Evolutionary conservation across 1,140 invertebrate species (phyloP), one percentile per base, ranked within the genome.

Genomic region (Sitophilus oryzae): DNA sequence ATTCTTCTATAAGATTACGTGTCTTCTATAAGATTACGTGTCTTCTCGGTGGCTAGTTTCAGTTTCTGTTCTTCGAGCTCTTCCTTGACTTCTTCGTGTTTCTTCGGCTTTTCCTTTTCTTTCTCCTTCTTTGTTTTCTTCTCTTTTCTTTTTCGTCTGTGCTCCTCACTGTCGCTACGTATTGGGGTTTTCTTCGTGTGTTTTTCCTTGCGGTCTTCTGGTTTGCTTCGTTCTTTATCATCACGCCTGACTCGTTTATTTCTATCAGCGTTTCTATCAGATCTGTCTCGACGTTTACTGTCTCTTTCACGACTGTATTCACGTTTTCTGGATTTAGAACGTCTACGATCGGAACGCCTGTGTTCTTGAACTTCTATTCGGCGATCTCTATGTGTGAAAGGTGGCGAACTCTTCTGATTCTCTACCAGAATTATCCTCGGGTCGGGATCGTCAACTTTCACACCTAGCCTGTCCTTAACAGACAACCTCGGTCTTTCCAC

Each of bases 391-490:
- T 73, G 74, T 41, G 74, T 72, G 10, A 73, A 65, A 1, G 71
- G 67, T 18, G 60, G 70, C 2, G 74, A 65, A 1, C 62, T 59
- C 10, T 69, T 60, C 11, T 67, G 60, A 18, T 69, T 63, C 10
- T 71, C 68, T 19, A 72, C 36, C 53, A 72, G 72, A 5, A 70
- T 66, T 2, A 77, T 71, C 35, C 72, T 71, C 4, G 53, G 46
- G 34, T 74, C 72, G 4, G 67, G 47, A 49, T 85, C 82, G 23
- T 85, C 82, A 0, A 85, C 74, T 71, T 85, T 85, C 0, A 81
- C 79, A 0, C 85, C 86, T 1, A 88, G 69, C 37, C 86, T 74
- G 43, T 88, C 85, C 63, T 87, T 88, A 0, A 84, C 80, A 0
- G 85, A 86, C 6, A 85, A 64, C 48, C 81, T 76, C 4, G 78